Percentiles rank a stretch among this genome's conserved stretches.
phyloP scores from a whole-genome alignment of 1,140 invertebrate genomes.

The Augochlora pura region DNA sequence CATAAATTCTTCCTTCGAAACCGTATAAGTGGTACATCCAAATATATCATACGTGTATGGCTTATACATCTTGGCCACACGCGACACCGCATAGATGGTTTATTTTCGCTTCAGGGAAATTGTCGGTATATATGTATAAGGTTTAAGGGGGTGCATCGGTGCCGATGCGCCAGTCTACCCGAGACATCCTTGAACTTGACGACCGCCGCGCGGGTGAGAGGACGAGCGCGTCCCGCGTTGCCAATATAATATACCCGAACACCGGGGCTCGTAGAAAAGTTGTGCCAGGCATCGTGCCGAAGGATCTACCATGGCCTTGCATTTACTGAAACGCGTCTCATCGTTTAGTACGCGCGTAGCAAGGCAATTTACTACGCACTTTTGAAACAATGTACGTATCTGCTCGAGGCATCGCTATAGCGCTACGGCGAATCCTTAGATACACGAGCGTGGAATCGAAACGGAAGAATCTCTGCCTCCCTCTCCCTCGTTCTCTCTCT shows the following conservation, averaged over 20 bases:
- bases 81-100: too few relatives aligned
- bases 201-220: conserved; percentile 1
- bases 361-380: conserved; percentile 7
- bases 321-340: conserved; percentile 9
- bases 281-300: background rate
- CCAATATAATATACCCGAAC: conserved; percentile 12
- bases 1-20: too few relatives aligned
- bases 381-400: conserved; percentile 43
- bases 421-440: conserved; percentile 17
- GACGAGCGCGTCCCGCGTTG: background rate
- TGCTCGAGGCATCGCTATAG: conserved; percentile 20
- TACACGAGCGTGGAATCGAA: conserved; percentile 16
- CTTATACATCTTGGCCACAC: too few relatives aligned
- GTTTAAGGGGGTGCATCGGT: too few relatives aligned
- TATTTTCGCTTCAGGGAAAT: too few relatives aligned
- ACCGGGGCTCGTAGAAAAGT: background rate
- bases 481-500: conserved; percentile 10
- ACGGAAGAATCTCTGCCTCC: conserved; percentile 26
- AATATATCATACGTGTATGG: too few relatives aligned
- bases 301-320: background rate
- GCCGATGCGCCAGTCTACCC: background rate
- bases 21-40: too few relatives aligned
- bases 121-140: too few relatives aligned
- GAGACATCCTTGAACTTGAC: conserved; percentile 28
- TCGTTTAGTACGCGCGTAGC: background rate